These are phyloP conservation scores for Blennius ocellaris DNA, from an alignment of 2,113 vertebrate species.

Conservation along the genomic window DNA sequence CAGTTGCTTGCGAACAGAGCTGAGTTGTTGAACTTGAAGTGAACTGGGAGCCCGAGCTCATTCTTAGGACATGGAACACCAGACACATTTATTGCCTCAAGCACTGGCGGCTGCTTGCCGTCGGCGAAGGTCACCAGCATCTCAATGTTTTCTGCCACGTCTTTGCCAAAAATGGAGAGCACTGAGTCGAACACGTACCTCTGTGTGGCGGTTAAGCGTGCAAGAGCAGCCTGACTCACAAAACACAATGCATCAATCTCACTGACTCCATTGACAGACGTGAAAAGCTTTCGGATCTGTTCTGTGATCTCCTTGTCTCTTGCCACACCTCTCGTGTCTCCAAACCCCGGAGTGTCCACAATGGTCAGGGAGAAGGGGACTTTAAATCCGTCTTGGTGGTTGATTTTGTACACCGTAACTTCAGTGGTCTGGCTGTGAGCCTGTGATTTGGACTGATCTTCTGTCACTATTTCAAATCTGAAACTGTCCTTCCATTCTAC, in stretches of 20 bases:
- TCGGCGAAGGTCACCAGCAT: slow-evolving; percentile 72
- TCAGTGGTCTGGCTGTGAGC: slow-evolving; percentile 69
- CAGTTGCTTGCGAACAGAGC: slow-evolving; percentile 51
- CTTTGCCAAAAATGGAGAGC: slow-evolving; percentile 71
- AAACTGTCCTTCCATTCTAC: slow-evolving; percentile 4
- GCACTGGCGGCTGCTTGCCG: slow-evolving; percentile 46
- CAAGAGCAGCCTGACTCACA: slow-evolving; percentile 28
- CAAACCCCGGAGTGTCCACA: slow-evolving; percentile 79
- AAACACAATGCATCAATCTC: slow-evolving; percentile 50
- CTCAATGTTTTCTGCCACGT: slow-evolving; percentile 64
- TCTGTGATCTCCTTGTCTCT: slow-evolving; percentile 48
- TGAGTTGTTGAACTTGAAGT: slow-evolving; percentile 77
- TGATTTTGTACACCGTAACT: slow-evolving; percentile 69
- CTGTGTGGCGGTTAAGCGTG: slow-evolving; percentile 52
- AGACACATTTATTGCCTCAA: slow-evolving; percentile 46
- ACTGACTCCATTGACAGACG: neutral
- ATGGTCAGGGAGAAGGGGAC: slow-evolving; percentile 65
- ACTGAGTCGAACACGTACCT: slow-evolving; percentile 66
- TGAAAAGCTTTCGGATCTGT: slow-evolving; percentile 41
- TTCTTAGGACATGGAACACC: slow-evolving; percentile 55
- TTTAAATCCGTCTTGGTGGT: slow-evolving; percentile 49
- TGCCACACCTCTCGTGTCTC: slow-evolving; percentile 57
- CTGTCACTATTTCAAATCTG: slow-evolving; percentile 25
- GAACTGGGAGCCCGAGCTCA: slow-evolving; percentile 23
- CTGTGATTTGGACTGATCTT: slow-evolving; percentile 19